phyloP scores from a whole-genome alignment of 2,797 vertebrate genomes.

The Sebastes dallii region DNA sequence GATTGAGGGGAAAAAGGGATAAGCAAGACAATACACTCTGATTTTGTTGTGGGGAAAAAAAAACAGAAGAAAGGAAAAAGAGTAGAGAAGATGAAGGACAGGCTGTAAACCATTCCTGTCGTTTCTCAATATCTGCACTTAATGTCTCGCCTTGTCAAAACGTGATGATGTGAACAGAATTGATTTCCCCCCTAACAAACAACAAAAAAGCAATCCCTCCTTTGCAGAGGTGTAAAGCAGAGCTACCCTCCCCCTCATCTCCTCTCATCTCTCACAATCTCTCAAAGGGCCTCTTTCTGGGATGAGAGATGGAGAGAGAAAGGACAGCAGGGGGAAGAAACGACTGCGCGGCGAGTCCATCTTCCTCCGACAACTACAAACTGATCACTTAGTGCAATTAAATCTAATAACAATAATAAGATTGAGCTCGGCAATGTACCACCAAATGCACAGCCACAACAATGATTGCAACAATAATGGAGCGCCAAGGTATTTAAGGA shows the following conservation, averaged over 20 bases:
- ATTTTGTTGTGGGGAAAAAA: conserved; percentile 59
- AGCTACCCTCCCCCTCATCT: conserved; percentile 77
- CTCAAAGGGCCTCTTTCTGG: conserved; percentile 78
- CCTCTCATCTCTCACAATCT: conserved; percentile 74
- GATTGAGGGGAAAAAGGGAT: conserved; percentile 41
- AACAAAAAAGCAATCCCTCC: conserved; percentile 81
- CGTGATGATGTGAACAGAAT: conserved; percentile 80
- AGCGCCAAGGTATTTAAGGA: conserved; percentile 83
- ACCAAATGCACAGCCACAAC: conserved; percentile 80
- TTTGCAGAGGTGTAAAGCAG: conserved; percentile 81
- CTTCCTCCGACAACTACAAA: conserved; percentile 74
- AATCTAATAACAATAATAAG: conserved; percentile 81
- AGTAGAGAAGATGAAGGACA: conserved; percentile 69
- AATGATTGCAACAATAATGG: conserved; percentile 83
- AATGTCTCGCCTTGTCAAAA: conserved; percentile 80
- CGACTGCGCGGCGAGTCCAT: conserved; percentile 66
- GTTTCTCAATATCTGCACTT: conserved; percentile 79
- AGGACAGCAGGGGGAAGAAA: conserved; percentile 58
- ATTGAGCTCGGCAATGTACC: conserved; percentile 70
- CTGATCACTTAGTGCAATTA: conserved; percentile 83
- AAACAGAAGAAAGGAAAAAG: conserved; percentile 51
- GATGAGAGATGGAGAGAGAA: conserved; percentile 71
- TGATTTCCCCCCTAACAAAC: conserved; percentile 79
- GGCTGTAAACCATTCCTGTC: conserved; percentile 77
- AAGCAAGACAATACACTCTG: conserved; percentile 69